These are phyloP conservation scores for Staurois parvus DNA, from an alignment of 2,797 vertebrate genomes.

Conservation along the genomic window DNA sequence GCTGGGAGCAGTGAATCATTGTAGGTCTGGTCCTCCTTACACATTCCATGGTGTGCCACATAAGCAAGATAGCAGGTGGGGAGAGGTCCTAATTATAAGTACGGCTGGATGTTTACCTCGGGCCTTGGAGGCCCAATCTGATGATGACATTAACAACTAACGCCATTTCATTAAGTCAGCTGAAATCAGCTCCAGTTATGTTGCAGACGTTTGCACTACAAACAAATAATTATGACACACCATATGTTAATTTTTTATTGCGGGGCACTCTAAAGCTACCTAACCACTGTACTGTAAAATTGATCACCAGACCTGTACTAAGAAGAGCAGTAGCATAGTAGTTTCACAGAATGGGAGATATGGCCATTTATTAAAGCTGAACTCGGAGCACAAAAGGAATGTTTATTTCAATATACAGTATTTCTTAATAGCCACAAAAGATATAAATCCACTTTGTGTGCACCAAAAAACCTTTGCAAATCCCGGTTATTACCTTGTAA, in stretches of 20 bases:
- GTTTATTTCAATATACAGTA: too few species aligned
- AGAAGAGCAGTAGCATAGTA: neutral
- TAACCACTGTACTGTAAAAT: slow-evolving; percentile 9
- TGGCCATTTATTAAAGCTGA: too few species aligned
- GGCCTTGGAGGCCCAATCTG: neutral
- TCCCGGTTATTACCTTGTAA: too few species aligned
- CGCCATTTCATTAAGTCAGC: slow-evolving; percentile 12
- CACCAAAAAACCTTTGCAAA: too few species aligned
- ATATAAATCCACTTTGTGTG: too few species aligned
- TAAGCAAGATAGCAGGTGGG: slow-evolving; percentile 52
- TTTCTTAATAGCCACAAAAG: too few species aligned
- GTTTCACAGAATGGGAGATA: neutral
- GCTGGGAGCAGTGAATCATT: slow-evolving; percentile 54
- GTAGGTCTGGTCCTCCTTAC: slow-evolving; percentile 56
- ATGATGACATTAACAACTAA: neutral
- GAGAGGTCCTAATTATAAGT: slow-evolving; percentile 23
- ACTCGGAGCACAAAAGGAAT: too few species aligned
- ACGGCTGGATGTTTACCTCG: slow-evolving; percentile 18
- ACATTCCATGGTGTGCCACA: slow-evolving; percentile 54
- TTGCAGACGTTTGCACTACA: neutral
- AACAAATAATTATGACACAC: slow-evolving; percentile 28
- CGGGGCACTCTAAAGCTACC: neutral
- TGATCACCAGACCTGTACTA: neutral
- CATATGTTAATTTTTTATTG: slow-evolving; percentile 28
- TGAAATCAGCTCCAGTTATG: slow-evolving; percentile 11